phyloP scores from a whole-genome alignment of 2,797 vertebrate species.

The Sebastes taczanowskii region DNA sequence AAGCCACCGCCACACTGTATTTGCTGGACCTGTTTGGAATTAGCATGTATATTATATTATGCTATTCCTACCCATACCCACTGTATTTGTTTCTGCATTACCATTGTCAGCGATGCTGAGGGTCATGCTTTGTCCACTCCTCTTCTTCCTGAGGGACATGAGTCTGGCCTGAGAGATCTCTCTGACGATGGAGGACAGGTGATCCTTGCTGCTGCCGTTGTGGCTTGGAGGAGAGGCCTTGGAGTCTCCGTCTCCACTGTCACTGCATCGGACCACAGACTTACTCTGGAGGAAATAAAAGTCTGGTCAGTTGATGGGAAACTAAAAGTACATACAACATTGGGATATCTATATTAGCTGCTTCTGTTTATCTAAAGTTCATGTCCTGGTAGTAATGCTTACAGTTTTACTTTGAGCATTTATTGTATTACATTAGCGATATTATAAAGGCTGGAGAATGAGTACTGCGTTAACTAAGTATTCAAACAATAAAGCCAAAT shows the following conservation, averaged over 20 bases:
- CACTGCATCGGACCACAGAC: conserved; percentile 77
- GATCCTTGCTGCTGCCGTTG: conserved; percentile 70
- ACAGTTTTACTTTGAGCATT: not conserved
- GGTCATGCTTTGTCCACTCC: conserved; percentile 71
- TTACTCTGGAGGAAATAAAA: conserved; percentile 75
- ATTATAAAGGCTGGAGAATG: not conserved
- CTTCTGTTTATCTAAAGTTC: not conserved
- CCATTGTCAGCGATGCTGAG: conserved; percentile 74
- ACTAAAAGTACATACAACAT: not conserved
- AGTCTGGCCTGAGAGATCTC: conserved; percentile 82
- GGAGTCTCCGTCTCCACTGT: conserved; percentile 72
- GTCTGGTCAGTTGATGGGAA: not conserved
- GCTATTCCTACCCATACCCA: not conserved
- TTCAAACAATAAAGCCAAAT: not conserved
- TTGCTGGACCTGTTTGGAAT: not conserved
- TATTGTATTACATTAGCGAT: not conserved
- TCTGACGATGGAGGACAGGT: conserved; percentile 76
- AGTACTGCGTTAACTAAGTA: not conserved
- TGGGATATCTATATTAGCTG: not conserved
- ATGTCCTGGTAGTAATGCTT: not conserved
- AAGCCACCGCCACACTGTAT: not conserved
- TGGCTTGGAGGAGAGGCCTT: conserved; percentile 82
- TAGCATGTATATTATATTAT: not conserved
- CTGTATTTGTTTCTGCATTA: conserved; percentile 58
- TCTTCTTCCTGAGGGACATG: conserved; percentile 78